Percentiles rank a stretch among this genome's conserved stretches.
These are phyloP conservation scores for Monodelphis domestica DNA, from an alignment of 2,797 vertebrate genomes.

Conservation along the genomic window DNA sequence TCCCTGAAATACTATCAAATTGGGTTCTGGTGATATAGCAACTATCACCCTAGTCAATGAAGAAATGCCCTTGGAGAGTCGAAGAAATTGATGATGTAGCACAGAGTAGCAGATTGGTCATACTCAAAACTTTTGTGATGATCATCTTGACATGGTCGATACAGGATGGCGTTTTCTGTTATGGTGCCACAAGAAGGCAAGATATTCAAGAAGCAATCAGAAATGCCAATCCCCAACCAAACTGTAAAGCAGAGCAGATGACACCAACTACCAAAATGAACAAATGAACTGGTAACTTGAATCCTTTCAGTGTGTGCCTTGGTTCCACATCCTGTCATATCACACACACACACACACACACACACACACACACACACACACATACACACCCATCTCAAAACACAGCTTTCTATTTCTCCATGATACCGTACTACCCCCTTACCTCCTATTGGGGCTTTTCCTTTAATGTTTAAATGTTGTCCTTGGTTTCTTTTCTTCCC, in stretches of 20 bases:
- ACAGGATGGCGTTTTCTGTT: not conserved
- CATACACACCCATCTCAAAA: no score
- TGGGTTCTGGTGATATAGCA: not conserved
- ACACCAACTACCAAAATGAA: not conserved
- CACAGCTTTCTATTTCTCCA: not conserved
- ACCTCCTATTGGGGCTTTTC: not conserved
- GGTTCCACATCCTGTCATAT: not conserved
- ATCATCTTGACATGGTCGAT: not conserved
- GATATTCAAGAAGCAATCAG: not conserved
- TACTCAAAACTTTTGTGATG: not conserved
- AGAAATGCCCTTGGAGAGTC: not conserved
- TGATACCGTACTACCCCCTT: not conserved
- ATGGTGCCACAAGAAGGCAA: not conserved
- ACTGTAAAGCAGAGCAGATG: not conserved
- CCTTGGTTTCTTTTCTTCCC: not conserved
- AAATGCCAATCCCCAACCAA: not conserved
- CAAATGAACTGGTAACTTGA: not conserved
- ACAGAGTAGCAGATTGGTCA: not conserved
- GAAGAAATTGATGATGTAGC: not conserved
- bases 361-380: no score
- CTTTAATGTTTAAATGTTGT: not conserved
- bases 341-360: no score
- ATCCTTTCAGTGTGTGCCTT: not conserved
- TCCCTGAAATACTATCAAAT: not conserved
- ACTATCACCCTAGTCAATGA: not conserved